These are phyloP conservation scores for Arge pagana DNA, from an alignment of 2,888 invertebrate genomes.

Conservation along the genomic window DNA sequence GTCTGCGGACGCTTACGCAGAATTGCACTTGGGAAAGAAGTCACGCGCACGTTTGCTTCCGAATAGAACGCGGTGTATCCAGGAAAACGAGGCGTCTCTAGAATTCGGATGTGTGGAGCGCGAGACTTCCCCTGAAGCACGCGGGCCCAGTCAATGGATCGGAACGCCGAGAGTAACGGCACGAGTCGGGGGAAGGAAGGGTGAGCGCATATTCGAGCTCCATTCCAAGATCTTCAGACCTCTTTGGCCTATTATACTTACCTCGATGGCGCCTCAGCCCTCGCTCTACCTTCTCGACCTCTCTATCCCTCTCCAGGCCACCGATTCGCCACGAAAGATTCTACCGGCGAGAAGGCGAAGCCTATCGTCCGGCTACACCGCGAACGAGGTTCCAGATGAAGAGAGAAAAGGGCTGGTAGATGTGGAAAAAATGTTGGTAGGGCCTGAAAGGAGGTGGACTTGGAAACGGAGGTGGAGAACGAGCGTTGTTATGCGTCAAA, in stretches of 20 bases:
- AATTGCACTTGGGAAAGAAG: slow-evolving; percentile 50
- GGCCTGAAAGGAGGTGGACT: too few relatives aligned
- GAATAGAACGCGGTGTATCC: slow-evolving; percentile 4
- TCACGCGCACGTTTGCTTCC: slow-evolving; percentile 2
- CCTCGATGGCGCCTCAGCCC: slow-evolving; percentile 3
- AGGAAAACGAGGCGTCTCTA: slow-evolving; percentile 23
- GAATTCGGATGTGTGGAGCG: slow-evolving; percentile 35
- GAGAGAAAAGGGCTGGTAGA: too few relatives aligned
- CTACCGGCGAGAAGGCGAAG: too few relatives aligned
- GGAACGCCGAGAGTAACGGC: slow-evolving; percentile 12
- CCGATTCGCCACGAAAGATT: too few relatives aligned
- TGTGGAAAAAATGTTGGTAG: too few relatives aligned
- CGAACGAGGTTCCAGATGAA: too few relatives aligned
- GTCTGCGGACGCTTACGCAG: slow-evolving; percentile 45
- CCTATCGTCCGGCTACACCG: too few relatives aligned
- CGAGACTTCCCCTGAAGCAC: slow-evolving; percentile 52
- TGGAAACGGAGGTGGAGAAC: slow-evolving; percentile 29
- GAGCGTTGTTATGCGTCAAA: too few relatives aligned
- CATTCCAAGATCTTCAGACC: slow-evolving; percentile 9
- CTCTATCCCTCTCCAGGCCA: background rate
- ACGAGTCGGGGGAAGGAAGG: slow-evolving; percentile 1
- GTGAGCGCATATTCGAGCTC: slow-evolving; percentile 3
- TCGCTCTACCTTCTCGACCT: slow-evolving; percentile 1
- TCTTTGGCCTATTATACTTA: slow-evolving; percentile 19
- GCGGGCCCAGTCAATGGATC: slow-evolving; percentile 30